Evolutionary conservation across 2,797 vertebrate genomes (phyloP).

Genomic region (Dendrocincla fuliginosa): DNA sequence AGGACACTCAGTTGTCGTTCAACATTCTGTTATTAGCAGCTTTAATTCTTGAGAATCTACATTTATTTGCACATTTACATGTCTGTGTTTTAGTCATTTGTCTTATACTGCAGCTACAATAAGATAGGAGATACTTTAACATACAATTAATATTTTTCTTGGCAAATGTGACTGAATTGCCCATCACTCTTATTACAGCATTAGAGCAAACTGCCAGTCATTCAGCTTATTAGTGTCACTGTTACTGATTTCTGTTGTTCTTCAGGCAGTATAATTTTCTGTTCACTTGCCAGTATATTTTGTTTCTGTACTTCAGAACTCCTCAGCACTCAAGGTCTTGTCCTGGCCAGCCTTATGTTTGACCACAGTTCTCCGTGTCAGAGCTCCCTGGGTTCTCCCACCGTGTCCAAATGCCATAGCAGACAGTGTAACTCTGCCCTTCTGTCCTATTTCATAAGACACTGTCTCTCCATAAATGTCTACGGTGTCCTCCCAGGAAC

Average conservation of each 20-base stretch:
- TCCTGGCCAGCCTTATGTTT: neutral
- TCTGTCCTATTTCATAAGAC: neutral
- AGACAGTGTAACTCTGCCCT: neutral
- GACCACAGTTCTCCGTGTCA: neutral
- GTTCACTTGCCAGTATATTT: neutral
- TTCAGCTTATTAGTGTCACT: constrained; percentile 42
- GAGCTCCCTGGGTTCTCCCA: neutral
- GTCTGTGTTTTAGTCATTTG: neutral
- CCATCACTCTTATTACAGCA: neutral
- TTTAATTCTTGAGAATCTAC: constrained; percentile 1
- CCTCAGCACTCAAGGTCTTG: neutral
- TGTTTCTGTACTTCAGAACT: neutral
- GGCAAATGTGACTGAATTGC: constrained; percentile 23
- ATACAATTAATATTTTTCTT: constrained; percentile 41
- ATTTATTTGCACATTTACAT: constrained; percentile 1
- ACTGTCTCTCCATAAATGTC: neutral
- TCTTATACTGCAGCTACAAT: neutral
- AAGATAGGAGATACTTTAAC: neutral
- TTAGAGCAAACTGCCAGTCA: constrained; percentile 54
- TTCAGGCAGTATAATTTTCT: neutral
- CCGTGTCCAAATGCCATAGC: neutral
- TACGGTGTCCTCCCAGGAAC: neutral
- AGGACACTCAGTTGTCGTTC: neutral
- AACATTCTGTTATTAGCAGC: neutral
- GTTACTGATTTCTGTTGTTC: constrained; percentile 11